Evolutionary conservation across 2,888 invertebrate genomes (phyloP), one percentile per base, ranked within the genome.

Genomic region (Schrankia costaestrigalis): DNA sequence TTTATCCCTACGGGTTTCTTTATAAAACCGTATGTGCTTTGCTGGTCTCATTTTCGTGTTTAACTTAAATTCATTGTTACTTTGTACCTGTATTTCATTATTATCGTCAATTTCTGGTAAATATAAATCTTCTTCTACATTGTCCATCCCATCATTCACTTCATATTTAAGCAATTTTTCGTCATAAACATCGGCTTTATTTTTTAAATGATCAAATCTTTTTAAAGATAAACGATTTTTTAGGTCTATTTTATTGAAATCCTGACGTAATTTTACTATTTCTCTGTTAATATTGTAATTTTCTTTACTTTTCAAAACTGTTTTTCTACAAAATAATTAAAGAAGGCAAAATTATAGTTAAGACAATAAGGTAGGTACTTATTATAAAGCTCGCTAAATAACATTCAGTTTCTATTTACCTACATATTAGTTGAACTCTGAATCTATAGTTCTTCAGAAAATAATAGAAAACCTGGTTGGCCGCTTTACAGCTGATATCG

Each of bases 171-270:
- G 30, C 8, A 56, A 31, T n/a, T 60, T 54, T 9, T 56, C 46
- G 2, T 47, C 45, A 8, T 41, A 46, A 19, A 43, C 26, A 26
- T 44, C 41, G 9, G 46, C 25, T 48, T 62, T 61, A 12, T 53
- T 37, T 34, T 62, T 63, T 27, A 56, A 37, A 11, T 47, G 43
- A 27, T 51, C 48, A 3, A 59, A 47, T 23, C 52, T 42, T 58
- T 74, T 79, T 30, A 79, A 51, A 35, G 67, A 62, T 3, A 76
- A 46, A 42, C 69, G 55, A 55, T 79, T 81, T 57, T 66, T 77
- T 11, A 78, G 54, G 56, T 81, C 71, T 11, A 68, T 63, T 31
- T 65, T 73, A 15, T 70, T 61, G 35, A 76, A 80, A 10, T 58
- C 63, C 33, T 71, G 65, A n/a, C 69, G 71, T 31, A 81, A 56